A percentile compares a stretch with the other conserved stretches of the same genome.
These are phyloP conservation scores for Erebia epiphron DNA, from an alignment of 2,888 invertebrate species.

Conservation along the genomic window DNA sequence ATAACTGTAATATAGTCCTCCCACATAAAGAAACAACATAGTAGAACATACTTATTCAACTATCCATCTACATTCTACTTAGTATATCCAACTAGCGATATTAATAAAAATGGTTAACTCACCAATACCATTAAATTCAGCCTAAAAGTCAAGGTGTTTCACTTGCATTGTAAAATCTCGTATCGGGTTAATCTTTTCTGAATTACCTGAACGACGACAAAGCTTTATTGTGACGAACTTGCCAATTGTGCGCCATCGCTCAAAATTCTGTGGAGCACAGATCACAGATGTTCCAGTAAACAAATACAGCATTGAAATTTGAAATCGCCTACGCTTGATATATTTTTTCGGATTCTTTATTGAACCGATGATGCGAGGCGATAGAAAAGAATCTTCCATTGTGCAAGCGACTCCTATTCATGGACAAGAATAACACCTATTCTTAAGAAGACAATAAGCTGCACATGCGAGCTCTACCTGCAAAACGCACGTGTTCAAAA, in stretches of 20 bases:
- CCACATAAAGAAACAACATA: background rate
- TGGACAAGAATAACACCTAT: constrained; percentile 68
- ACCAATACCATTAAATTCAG: constrained; percentile 23
- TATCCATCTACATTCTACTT: too few species aligned
- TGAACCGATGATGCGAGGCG: constrained; percentile 68
- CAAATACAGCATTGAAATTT: constrained; percentile 71
- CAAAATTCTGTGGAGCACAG: constrained; percentile 46
- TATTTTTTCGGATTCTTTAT: constrained; percentile 62
- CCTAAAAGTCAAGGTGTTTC: constrained; percentile 66
- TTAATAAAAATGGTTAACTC: background rate
- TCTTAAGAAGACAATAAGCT: constrained; percentile 67
- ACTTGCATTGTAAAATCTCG: constrained; percentile 62
- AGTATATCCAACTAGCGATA: background rate
- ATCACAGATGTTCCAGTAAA: constrained; percentile 75
- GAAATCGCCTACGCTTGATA: constrained; percentile 78
- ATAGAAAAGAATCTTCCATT: constrained; percentile 65
- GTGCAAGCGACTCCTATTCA: constrained; percentile 75
- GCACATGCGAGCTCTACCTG: constrained; percentile 79
- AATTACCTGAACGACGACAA: constrained; percentile 71
- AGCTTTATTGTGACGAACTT: constrained; percentile 64
- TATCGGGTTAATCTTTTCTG: constrained; percentile 79
- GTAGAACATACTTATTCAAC: too few species aligned
- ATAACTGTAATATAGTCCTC: background rate
- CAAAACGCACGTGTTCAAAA: constrained; percentile 77
- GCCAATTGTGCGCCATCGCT: constrained; percentile 55